Base-by-base conservation (phyloP, 2,113 vertebrate species). In the Engystomops pustulosus region DNA sequence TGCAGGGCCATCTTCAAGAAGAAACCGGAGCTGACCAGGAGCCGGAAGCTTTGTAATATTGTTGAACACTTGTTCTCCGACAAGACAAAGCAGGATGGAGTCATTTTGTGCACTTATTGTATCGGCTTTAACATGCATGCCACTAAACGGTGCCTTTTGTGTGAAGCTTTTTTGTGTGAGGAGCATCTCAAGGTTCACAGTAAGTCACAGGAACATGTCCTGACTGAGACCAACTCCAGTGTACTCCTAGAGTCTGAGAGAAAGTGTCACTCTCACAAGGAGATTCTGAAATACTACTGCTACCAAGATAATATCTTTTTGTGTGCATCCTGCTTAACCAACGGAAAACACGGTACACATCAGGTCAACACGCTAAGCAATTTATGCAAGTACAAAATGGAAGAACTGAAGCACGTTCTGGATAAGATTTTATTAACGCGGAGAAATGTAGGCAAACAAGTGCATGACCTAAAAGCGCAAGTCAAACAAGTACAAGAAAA, bases 271-370 rank as follows among this genome's bases (percentile, higher is more conserved):
- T 93, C 94, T 47, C 94, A 95, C 87, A 93, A 94, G 58, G 94
- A 95, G 86, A 90, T 93, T 23, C 93, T 93, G 87, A 91, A 92
- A 0, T 94, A 94, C 88, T 95, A 93, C 91, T 95, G 94, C 51
- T 88, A 85, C 0, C 89, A 93, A 47, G 94, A 94, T 25, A 60
- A 38, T 1, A 71, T 89, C 80, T 95, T 92, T 70, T 91, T 95
- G 72, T 95, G 94, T 85, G 94, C 90, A 0, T 91, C 94, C 75
- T 95, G 94, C 58, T 93, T 92, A 0, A 86, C 92, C 27, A 91
- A 94, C 0, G 93, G 93, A 18, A 88, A 85, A 0, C 94, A 95
- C 87, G 90, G 88, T 0, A 55, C 87, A 38, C 94, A 95, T 14
- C 27, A 62, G 38, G 51, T 75, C 1, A 34, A 67, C 25, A 51